These are phyloP conservation scores for Margarornis squamiger DNA, from an alignment of 2,797 vertebrate genomes.

Conservation along the genomic window DNA sequence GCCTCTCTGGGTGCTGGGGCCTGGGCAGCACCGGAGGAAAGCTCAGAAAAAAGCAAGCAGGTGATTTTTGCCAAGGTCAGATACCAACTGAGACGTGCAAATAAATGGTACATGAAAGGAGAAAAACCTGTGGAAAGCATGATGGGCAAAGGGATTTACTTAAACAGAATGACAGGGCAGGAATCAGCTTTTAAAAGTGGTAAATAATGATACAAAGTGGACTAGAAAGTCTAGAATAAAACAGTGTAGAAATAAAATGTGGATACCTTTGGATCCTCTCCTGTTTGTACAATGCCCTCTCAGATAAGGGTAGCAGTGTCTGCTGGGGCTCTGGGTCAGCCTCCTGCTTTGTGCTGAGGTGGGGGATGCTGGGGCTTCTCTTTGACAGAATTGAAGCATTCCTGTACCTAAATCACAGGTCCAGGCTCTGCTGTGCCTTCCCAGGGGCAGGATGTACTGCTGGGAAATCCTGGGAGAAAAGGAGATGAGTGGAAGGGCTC, in stretches of 20 bases:
- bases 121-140: neutral
- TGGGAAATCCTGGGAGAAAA: neutral
- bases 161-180: neutral
- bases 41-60: neutral
- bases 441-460: neutral
- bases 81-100: neutral
- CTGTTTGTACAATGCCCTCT: neutral
- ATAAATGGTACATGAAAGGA: neutral
- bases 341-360: neutral
- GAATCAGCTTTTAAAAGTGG: neutral
- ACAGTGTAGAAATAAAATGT: neutral
- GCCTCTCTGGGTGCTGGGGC: neutral
- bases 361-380: neutral
- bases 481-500: neutral
- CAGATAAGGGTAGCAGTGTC: neutral
- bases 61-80: neutral
- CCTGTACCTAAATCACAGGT: rapidly evolving
- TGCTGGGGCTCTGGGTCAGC: neutral
- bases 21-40: neutral
- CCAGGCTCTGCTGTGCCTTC: neutral
- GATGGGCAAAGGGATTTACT: neutral
- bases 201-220: neutral
- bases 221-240: neutral
- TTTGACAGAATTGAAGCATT: neutral
- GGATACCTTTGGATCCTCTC: neutral